Conservation (phyloP, 2,888 invertebrate species). For the Thymelicus sylvestris region DNA sequence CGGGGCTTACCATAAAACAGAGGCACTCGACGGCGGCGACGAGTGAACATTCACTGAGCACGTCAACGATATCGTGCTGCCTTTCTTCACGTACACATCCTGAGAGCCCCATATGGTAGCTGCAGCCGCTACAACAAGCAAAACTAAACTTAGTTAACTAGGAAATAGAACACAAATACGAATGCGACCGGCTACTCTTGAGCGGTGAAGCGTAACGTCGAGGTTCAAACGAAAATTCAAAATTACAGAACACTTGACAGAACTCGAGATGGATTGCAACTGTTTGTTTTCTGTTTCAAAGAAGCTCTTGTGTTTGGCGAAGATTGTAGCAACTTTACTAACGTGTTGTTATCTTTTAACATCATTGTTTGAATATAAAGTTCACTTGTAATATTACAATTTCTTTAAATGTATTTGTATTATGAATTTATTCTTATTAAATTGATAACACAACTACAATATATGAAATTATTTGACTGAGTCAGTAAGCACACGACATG, state of each 20-base stretch:
- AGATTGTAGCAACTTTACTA: slow-evolving; percentile 15
- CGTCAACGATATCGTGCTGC: slow-evolving; percentile 95
- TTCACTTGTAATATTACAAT: too few relatives aligned
- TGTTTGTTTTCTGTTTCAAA: slow-evolving; percentile 36
- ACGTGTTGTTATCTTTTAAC: not conserved
- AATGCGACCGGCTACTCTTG: slow-evolving; percentile 8
- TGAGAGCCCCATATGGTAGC: slow-evolving; percentile 94
- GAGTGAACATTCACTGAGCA: slow-evolving; percentile 95
- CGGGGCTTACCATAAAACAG: slow-evolving; percentile 87
- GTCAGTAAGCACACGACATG: too few relatives aligned
- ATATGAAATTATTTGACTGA: too few relatives aligned
- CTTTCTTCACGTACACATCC: slow-evolving; percentile 95
- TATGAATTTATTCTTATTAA: too few relatives aligned
- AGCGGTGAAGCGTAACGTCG: slow-evolving; percentile 40
- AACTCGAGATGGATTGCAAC: slow-evolving; percentile 32
- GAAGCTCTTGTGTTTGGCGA: slow-evolving; percentile 23
- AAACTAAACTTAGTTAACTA: slow-evolving; percentile 50
- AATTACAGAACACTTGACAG: slow-evolving; percentile 38
- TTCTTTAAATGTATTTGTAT: too few relatives aligned
- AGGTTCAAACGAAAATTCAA: slow-evolving; percentile 43
- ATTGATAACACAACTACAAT: too few relatives aligned
- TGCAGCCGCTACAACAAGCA: slow-evolving; percentile 90
- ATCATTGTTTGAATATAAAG: not conserved
- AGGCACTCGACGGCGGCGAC: slow-evolving; percentile 88
- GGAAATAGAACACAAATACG: slow-evolving; percentile 29